Percentiles rank a stretch among this genome's conserved stretches.
Evolutionary conservation across 1,140 invertebrate species (phyloP).

Genomic region (Lerema accius): DNA sequence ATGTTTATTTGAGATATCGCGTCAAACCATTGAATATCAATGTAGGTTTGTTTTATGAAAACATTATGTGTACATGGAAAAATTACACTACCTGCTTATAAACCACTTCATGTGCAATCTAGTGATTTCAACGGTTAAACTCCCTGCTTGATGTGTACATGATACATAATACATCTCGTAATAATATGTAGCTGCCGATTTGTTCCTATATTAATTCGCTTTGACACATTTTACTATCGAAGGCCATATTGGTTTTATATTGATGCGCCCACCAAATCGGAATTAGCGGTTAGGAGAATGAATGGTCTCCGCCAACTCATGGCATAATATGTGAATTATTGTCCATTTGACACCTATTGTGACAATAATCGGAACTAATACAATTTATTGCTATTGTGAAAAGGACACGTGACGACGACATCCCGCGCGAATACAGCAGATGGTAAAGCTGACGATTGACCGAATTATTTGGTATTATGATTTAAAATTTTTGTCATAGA

Average conservation of each 20-base stretch:
- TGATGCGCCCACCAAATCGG: constrained; percentile 24
- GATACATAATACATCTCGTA: no score
- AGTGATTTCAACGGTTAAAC: no score
- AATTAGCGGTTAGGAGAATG: constrained; percentile 33
- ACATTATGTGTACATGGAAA: no score
- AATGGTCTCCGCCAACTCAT: constrained; percentile 41
- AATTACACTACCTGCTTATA: no score
- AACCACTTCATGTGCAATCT: no score
- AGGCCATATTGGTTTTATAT: constrained; percentile 23
- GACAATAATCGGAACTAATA: constrained; percentile 64
- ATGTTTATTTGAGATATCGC: constrained; percentile 36
- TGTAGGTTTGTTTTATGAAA: neutral
- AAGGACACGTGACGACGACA: constrained; percentile 67
- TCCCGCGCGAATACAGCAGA: constrained; percentile 53
- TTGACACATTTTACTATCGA: constrained; percentile 3
- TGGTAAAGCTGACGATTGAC: constrained; percentile 53
- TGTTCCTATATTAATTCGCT: neutral
- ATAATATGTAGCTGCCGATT: neutral
- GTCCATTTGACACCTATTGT: constrained; percentile 70
- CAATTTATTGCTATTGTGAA: constrained; percentile 61
- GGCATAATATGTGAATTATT: constrained; percentile 61
- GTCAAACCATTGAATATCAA: constrained; percentile 4
- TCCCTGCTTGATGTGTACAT: no score
- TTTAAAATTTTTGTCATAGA: constrained; percentile 47
- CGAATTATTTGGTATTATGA: constrained; percentile 52